Evolutionary conservation across 2,888 invertebrate genomes (phyloP), one percentile per base, ranked within the genome.

Genomic region (Caenorhabditis uteleia): DNA sequence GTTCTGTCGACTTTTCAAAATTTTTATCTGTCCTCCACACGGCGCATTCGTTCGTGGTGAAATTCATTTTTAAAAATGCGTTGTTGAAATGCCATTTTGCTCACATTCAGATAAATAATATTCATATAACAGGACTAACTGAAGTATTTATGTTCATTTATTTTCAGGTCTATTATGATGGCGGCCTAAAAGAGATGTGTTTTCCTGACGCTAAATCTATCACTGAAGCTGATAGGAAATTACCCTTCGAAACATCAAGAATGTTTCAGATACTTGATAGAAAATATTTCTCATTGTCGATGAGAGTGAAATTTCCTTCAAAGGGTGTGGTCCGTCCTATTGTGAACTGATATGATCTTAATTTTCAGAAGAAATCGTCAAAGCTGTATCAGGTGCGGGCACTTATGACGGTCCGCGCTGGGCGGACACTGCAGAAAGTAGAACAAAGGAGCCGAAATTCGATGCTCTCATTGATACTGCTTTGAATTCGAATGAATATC

Each of bases 261-360:
- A 73, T 78, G 75, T 77, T 56, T 55, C 25, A 66, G 14, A 70
- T 75, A 33, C 44, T 79, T 12, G 79, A 78, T 25, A 58, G 73
- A 29, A 70, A 72, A 45, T 71, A 73, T 61, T 79, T 74, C 42
- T 68, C 75, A 10, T 58, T 64, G 2, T 23, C 47, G 2, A 21
- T 78, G 16, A 60, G 50, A 26, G 59, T 79, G 14, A 46, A 65
- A 8, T 47, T 79, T 2, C 79, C 79, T 16, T 60, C 69, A 2
- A 42, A 43, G 23, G 66, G 73, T 68, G 27, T 12, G 39, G 21
- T 39, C 4, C 23, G 7, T 1, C 26, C 20, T 18, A 21, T 25
- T 10, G 14, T 33, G 14, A 21, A 26, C 7, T 10, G 27, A 43
- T 16, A 47, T 23, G 5, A 16, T 26, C 16, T 14, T 26, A 26